Evolutionary conservation across 2,888 invertebrate species (phyloP), one percentile per base, ranked within the genome.

Genomic region (Apamea epomidion): DNA sequence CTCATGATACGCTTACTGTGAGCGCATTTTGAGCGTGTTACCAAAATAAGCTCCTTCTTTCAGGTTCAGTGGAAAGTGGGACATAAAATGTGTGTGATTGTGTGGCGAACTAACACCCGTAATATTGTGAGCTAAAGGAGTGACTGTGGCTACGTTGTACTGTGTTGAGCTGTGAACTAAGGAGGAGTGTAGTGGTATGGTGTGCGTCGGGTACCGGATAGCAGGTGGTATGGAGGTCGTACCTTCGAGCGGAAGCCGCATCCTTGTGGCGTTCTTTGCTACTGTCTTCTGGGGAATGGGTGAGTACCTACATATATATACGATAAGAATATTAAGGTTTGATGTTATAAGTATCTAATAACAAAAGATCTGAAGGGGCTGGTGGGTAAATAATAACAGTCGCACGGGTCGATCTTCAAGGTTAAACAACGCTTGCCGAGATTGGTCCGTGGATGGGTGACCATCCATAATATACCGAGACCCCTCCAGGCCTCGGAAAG

Each of bases 271-370:
- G 73, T 96, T 97, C 92, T 94, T 96, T 90, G 95, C 95, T 87
- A 95, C 95, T 37, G 93, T 95, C 83, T 96, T 97, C 87, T 97
- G 96, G 96, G 96, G 96, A 88, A 96, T 97, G 93, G 97, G 97
- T 97, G 88, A 96, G 96, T 93, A 81, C 62, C 54, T 42, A 21
- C 58, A 73, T 68, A 29, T 18, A 58, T 60, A n/a, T 42, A n/a
- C 18, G 32, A 32, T 16, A 2, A 14, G 3, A 16, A 42, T 51
- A 51, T 45, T 45, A 54, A n/a, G 25, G 4, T 58, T 76, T 32
- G n/a, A n/a, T 16, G 10, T 18, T 25, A 25, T 58, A 58, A 18
- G n/a, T 29, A 18, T 12, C 1, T 45, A 18, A 67, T 25, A 3
- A n/a, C n/a, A n/a, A 29, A 45, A 45, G 68, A 21, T 51, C 21